These are phyloP conservation scores for Ophioninae sp. DNA, from an alignment of 2,888 invertebrate species.

Conservation along the genomic window DNA sequence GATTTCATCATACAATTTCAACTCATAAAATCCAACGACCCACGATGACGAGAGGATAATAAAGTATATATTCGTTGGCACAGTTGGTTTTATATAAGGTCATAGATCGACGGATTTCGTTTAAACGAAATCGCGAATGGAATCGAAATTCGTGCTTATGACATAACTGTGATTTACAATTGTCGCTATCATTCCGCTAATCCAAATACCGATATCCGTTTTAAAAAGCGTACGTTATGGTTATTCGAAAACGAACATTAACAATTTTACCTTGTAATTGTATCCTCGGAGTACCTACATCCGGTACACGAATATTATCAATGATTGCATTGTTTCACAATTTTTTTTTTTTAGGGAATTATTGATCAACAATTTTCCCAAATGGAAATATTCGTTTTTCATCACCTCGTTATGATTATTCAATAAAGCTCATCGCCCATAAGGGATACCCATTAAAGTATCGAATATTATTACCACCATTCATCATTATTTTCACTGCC, in stretches of 20 bases:
- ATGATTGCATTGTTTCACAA: background rate
- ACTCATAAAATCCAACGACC: conserved; percentile 29
- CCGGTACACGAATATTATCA: too few species aligned
- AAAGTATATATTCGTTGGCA: background rate
- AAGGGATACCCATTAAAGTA: conserved; percentile 5
- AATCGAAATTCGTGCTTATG: background rate
- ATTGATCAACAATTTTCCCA: background rate
- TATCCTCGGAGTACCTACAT: background rate
- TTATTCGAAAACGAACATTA: background rate
- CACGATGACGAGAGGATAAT: background rate
- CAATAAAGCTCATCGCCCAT: conserved; percentile 8
- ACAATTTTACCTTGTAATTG: too few species aligned
- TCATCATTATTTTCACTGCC: background rate
- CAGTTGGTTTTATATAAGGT: conserved; percentile 2
- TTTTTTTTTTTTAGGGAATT: background rate
- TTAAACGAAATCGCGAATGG: background rate
- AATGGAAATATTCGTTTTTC: conserved; percentile 3
- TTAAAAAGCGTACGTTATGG: background rate
- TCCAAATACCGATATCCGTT: background rate
- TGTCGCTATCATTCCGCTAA: background rate
- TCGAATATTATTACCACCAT: conserved; percentile 30
- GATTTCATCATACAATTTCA: conserved; percentile 28
- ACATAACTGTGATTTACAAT: background rate
- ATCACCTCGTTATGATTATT: conserved; percentile 13
- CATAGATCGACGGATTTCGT: background rate